Evolutionary conservation across 2,888 invertebrate genomes (phyloP).

Genomic region (Tetramorium bicarinatum): DNA sequence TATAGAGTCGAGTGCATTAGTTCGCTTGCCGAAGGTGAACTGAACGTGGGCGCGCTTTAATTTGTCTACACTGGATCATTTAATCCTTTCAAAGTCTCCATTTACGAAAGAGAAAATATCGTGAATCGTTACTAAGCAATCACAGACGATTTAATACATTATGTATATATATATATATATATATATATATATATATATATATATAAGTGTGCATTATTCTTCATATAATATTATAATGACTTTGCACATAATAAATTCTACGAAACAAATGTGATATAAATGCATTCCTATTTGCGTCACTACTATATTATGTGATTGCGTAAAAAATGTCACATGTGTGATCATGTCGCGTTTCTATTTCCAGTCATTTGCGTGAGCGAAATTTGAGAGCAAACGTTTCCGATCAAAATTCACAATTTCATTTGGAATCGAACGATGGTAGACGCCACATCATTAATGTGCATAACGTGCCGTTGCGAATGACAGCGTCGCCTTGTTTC

Average conservation of each 20-base stretch:
- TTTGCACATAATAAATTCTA: not conserved
- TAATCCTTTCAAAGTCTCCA: conserved; percentile 41
- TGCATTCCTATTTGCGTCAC: not conserved
- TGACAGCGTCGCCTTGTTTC: not conserved
- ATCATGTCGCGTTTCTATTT: conserved; percentile 19
- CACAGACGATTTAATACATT: conserved; percentile 3
- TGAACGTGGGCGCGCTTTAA: conserved; percentile 36
- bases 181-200: not conserved
- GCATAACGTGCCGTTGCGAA: not conserved
- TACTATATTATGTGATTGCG: not conserved
- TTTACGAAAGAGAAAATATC: conserved; percentile 5
- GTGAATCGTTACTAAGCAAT: not conserved
- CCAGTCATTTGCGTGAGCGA: not conserved
- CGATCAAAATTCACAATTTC: not conserved
- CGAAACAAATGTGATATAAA: not conserved
- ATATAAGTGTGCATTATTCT: not conserved
- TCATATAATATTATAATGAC: not conserved
- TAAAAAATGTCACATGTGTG: not conserved
- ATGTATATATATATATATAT: not conserved
- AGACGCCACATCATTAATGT: not conserved
- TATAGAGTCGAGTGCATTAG: conserved; percentile 44
- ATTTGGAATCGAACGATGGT: not conserved
- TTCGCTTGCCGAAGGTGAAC: conserved; percentile 34
- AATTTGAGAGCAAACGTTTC: conserved; percentile 13
- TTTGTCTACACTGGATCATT: conserved; percentile 35